Conservation (phyloP, 1,140 invertebrate genomes). For the Zaprionus tsacasi region DNA sequence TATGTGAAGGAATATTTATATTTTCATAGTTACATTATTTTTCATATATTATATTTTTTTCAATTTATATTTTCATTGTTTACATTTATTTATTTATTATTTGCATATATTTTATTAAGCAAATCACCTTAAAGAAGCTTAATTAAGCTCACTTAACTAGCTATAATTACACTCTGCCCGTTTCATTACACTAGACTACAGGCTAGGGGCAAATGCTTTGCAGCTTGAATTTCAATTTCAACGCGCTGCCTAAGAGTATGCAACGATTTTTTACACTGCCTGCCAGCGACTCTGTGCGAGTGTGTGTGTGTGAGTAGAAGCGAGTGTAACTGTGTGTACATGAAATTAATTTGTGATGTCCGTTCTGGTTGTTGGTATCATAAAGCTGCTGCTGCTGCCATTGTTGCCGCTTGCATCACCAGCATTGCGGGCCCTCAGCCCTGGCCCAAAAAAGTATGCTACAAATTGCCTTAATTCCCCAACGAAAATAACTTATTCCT, state of each 20-base stretch:
- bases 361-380: constrained; percentile 36
- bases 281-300: neutral
- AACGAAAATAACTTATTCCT: constrained; percentile 65
- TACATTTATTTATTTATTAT: no score
- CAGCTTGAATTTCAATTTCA: constrained; percentile 31
- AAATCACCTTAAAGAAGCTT: no score
- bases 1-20: no score
- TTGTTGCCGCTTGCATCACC: constrained; percentile 27
- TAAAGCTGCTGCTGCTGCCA: constrained; percentile 17
- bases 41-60: no score
- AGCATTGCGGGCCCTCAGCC: constrained; percentile 17
- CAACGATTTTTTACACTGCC: neutral
- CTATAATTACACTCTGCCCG: neutral
- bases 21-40: no score
- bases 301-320: constrained; percentile 1
- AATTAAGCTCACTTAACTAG: no score
- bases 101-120: no score
- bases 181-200: neutral
- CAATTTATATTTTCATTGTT: no score
- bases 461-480: constrained; percentile 68
- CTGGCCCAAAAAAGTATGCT: constrained; percentile 60
- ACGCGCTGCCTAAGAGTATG: constrained; percentile 22
- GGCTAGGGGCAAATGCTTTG: neutral
- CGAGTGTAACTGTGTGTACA: constrained; percentile 37
- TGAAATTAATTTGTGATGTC: constrained; percentile 67